Evolutionary conservation across 2,797 vertebrate species (phyloP).

Genomic region (Neosilurus hyrtlii): DNA sequence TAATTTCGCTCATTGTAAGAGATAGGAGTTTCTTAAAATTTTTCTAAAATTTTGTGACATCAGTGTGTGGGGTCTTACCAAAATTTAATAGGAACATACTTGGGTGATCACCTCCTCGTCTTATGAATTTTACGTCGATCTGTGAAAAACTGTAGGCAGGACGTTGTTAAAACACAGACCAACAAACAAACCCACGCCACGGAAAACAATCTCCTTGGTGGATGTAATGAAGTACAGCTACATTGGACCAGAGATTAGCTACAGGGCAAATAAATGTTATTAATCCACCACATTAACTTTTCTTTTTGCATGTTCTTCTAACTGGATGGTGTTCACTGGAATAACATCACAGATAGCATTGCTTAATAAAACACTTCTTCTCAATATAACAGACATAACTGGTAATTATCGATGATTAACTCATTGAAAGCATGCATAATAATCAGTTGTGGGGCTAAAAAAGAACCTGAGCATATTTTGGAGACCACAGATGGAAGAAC

Average conservation of each 20-base stretch:
- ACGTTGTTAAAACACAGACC: too few species aligned
- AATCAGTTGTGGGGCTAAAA: constrained; percentile 6
- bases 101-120: too few species aligned
- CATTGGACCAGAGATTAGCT: background rate
- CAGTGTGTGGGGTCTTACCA: too few species aligned
- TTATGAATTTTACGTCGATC: too few species aligned
- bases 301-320: constrained; percentile 37
- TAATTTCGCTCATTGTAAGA: too few species aligned
- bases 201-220: too few species aligned
- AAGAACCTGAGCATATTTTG: constrained; percentile 52
- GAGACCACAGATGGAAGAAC: constrained; percentile 49
- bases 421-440: constrained; percentile 22
- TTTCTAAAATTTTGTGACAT: too few species aligned
- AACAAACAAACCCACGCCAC: too few species aligned
- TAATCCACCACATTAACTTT: background rate
- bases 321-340: background rate
- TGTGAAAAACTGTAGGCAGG: too few species aligned
- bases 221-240: too few species aligned
- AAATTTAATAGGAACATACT: too few species aligned
- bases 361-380: background rate
- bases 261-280: background rate
- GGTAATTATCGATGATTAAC: background rate
- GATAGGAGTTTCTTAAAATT: too few species aligned
- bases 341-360: background rate
- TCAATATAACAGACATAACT: background rate